These are phyloP conservation scores for Drosophila maculinotata DNA, from an alignment of 2,888 invertebrate species.

Conservation along the genomic window DNA sequence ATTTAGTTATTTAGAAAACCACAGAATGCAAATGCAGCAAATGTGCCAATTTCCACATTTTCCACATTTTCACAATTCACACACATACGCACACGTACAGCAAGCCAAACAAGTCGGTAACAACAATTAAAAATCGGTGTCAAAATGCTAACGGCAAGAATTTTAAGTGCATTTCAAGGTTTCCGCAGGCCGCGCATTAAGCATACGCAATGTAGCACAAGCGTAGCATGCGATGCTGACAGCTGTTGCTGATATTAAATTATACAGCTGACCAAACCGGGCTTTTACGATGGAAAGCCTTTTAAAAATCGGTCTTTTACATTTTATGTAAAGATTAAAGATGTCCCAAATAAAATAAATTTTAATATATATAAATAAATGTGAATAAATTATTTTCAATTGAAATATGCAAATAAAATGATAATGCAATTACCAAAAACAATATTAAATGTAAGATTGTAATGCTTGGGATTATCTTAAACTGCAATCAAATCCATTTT, in stretches of 20 bases:
- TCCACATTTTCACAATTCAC: constrained; percentile 33
- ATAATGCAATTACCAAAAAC: no score
- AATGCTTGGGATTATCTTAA: not conserved
- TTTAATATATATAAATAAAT: not conserved
- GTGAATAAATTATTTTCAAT: not conserved
- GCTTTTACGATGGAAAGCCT: no score
- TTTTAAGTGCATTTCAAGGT: constrained; percentile 76
- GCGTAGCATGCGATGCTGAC: constrained; percentile 22
- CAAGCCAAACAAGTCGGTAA: constrained; percentile 49
- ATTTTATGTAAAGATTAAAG: no score
- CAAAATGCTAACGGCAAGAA: constrained; percentile 66
- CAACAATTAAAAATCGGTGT: constrained; percentile 74
- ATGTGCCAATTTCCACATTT: constrained; percentile 67
- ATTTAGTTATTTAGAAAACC: constrained; percentile 75
- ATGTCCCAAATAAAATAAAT: not conserved
- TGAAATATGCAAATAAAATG: no score
- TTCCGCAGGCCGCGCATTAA: constrained; percentile 33
- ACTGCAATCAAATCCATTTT: constrained; percentile 15
- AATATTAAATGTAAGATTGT: no score
- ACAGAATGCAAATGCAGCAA: constrained; percentile 68
- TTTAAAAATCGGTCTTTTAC: no score
- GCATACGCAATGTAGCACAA: constrained; percentile 63
- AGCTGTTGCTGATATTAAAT: not conserved
- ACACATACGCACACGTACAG: constrained; percentile 6
- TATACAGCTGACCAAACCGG: not conserved